Base-by-base conservation (phyloP, 2,888 invertebrate species). In the Chorisops tibialis region DNA sequence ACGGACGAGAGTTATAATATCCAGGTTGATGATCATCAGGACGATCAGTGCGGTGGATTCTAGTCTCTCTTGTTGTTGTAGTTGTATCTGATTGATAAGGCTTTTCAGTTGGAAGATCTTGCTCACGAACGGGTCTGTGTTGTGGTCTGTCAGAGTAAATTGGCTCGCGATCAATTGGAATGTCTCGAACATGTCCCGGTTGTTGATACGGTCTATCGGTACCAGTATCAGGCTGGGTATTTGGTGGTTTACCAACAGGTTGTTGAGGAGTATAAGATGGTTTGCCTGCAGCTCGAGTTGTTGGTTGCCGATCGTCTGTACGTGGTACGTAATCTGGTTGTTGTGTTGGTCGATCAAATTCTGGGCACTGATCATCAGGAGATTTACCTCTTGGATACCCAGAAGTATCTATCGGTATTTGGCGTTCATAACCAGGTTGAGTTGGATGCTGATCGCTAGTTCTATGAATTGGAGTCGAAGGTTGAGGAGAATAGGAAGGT, bases 181-280 rank as follows among this genome's bases (percentile, higher is more conserved):
- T 48, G 21, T 59, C 50, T n/a, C 16, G 35, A 24, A 50, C 50
- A 11, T 38, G 22, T 22, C 39, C 37, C 21, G 16, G 19, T 58
- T 45, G 19, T 30, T 58, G 16, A n/a, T n/a, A n/a, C 7, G 19
- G 12, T 39, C n/a, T 21, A 35, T 35, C 18, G 4, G 30, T 30
- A 12, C 24, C 11, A 9, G 18, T 39, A 12, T 49, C 19, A 14
- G 59, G 11, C 19, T 50, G 41, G 5, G 39, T 50, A 19, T 50
- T 50, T 5, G 49, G 50, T 4, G 50, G 49, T 18, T 60, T 60
- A 2, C 50, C 60, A 12, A 50, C 60, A 11, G 39, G 4, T n/a
- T 39, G 60, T 16, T 60, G 43, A 9, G 18, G 16, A 30, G 22
- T 41, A 38, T 56, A 48, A 2, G 62, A 62, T 22, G 62, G 62